A percentile compares a stretch with the other conserved stretches of the same genome.
These are phyloP conservation scores for Hyperoodon ampullatus DNA, from an alignment of 2,113 vertebrate genomes.

Conservation along the genomic window DNA sequence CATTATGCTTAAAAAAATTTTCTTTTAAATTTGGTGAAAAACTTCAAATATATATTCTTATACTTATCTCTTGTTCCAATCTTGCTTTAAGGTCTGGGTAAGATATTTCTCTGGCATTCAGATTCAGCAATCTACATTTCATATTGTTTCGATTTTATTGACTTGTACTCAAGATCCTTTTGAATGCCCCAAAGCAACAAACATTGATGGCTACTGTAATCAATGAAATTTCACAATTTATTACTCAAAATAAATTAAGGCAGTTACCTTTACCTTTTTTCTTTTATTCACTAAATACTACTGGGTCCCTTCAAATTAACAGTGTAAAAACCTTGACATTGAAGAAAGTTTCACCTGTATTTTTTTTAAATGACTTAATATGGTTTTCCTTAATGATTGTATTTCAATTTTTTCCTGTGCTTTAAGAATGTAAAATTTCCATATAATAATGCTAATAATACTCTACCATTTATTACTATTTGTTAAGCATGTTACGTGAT, in stretches of 20 bases:
- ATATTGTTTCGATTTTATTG: background rate
- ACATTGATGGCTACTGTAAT: background rate
- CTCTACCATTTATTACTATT: background rate
- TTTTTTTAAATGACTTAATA: background rate
- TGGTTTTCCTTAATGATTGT: conserved; percentile 22
- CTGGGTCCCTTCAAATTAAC: background rate
- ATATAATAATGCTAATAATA: background rate
- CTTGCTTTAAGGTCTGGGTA: background rate
- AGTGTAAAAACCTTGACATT: background rate
- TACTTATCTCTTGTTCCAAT: background rate
- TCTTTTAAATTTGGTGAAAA: background rate
- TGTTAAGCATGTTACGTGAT: background rate
- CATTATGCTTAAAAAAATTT: background rate
- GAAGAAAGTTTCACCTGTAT: background rate
- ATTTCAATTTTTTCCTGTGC: background rate
- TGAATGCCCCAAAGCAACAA: background rate
- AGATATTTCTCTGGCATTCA: conserved; percentile 16
- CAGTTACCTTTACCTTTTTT: background rate
- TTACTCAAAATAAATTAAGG: conserved; percentile 1
- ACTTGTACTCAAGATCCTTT: background rate
- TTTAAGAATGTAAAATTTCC: conserved; percentile 18
- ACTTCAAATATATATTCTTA: background rate
- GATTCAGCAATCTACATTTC: background rate
- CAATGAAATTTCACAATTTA: background rate
- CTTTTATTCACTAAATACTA: background rate